Base-by-base conservation (phyloP, 2,888 invertebrate species). In the Lasioglossum villosulum region DNA sequence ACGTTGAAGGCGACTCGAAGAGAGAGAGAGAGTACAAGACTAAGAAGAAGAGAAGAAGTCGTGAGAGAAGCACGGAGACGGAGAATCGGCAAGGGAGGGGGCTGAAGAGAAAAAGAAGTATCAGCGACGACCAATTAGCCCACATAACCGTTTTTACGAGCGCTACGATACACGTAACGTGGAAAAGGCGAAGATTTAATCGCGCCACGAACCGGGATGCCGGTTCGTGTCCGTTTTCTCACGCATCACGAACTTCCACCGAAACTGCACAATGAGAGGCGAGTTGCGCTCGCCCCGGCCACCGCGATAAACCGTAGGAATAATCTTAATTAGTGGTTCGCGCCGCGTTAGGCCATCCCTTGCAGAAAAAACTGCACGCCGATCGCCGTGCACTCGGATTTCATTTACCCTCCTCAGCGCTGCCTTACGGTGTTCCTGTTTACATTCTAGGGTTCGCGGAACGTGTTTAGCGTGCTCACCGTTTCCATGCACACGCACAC, bases 101-200 rank as follows among this genome's bases (percentile, higher is more conserved):
- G 84, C 71, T 81, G 82, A 78, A 78, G 82, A 79, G 86, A 86
- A 89, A 84, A 78, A 76, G 68, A 66, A 78, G 74, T 85, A 87
- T 87, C 87, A 75, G 76, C 86, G 90, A 88, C 86, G 88, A 90
- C 92, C 93, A 93, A 94, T 94, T 94, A 93, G 93, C 89, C 90
- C 89, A 91, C 87, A 90, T 93, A 93, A 92, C 91, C 91, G 92
- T 84, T 93, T 92, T 90, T 90, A 91, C 88, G 83, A 84, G 88
- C 84, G 83, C 85, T 48, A 72, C 90, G 91, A 90, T 90, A 89
- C 90, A 91, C 84, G 87, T 88, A 88, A 90, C 90, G 84, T 83
- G 63, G 77, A 87, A 88, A 88, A 90, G 88, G 70, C 39, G 78
- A 82, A 90, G 93, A 93, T 93, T 89, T 91, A 91, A 93, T 93